Base-by-base conservation (phyloP, 2,113 vertebrate species). In the Leiothrix lutea region DNA sequence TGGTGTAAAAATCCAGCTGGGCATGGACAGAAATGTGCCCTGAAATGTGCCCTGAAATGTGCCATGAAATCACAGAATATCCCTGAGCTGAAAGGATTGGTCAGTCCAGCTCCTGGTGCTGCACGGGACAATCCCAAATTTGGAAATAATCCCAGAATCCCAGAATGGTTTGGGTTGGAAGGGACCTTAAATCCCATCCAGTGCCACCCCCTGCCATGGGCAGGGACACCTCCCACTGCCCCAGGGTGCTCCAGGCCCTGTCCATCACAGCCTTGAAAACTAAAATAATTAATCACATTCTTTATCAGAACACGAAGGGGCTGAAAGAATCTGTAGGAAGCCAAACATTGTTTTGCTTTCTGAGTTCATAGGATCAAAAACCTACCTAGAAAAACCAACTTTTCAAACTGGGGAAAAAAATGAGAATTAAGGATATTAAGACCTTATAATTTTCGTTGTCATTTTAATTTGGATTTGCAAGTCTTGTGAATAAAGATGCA, bases 11-110 rank as follows among this genome's bases (percentile, higher is more conserved):
- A 51, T 19, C 44, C 44, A 45, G 44, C 44, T 45, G 44, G 58
- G 31, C 53, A 31, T 0, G 15, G 62, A 16, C 3, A n/a, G 44
- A 45, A 45, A 40, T 0, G 3, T 12, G 71, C 33, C 58, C 56
- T 0, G 44, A 45, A 45, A 40, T 0, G 3, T 12, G 71, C 33
- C 58, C 56, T 0, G 7, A 17, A 77, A 4, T 36, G 42, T 44
- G 16, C 16, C 14, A 11, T 11, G 67, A 50, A 50, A 33, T 33
- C 12, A 7, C 5, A 24, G 44, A 36, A 44, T 11, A 17, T 5
- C 62, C 62, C 83, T 33, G 53, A 60, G 53, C 36, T 77, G 53
- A 42, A 33, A n/a, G 73, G 38, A 28, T 69, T 0, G 4, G 1
- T 29, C 44, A 44, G 25, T 50, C 16, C n/a, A n/a, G n/a, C n/a